Evolutionary conservation across 2,888 invertebrate species (phyloP).

Genomic region (Athrips mouffetella): DNA sequence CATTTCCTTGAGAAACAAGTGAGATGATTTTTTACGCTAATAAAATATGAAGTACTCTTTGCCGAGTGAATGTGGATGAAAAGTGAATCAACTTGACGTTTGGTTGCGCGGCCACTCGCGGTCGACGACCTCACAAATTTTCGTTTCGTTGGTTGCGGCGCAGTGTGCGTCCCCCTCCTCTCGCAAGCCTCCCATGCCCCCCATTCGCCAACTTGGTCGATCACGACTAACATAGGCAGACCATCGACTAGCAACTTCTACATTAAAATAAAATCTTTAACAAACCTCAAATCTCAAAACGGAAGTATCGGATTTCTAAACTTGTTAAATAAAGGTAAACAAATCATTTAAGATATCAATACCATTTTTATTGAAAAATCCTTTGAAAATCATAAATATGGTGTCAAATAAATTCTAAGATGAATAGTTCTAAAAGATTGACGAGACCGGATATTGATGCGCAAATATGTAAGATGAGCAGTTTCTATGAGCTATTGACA

Average conservation of each 20-base stretch:
- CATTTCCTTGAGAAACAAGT: constrained; percentile 39
- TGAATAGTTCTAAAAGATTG: neutral
- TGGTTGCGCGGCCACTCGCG: constrained; percentile 70
- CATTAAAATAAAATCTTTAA: constrained; percentile 14
- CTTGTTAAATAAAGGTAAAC: too few relatives aligned
- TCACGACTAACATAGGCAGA: constrained; percentile 55
- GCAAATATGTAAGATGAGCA: constrained; percentile 11
- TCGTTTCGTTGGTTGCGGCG: constrained; percentile 70
- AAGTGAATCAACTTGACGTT: constrained; percentile 76
- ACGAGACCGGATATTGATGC: constrained; percentile 27
- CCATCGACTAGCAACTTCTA: constrained; percentile 37
- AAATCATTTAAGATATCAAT: too few relatives aligned
- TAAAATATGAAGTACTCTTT: constrained; percentile 53
- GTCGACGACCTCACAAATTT: constrained; percentile 77
- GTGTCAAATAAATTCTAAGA: too few relatives aligned
- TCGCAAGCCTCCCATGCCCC: constrained; percentile 32
- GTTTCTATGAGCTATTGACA: neutral
- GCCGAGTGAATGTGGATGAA: constrained; percentile 69
- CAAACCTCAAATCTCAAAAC: neutral
- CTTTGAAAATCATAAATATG: neutral
- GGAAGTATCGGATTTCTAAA: neutral
- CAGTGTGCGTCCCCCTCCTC: constrained; percentile 47
- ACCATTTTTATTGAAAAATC: too few relatives aligned
- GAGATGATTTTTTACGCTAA: constrained; percentile 52
- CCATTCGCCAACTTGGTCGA: constrained; percentile 60